A percentile compares a stretch with the other conserved stretches of the same genome.
Conservation (phyloP, 2,888 invertebrate genomes). For the Anoncus sp. region DNA sequence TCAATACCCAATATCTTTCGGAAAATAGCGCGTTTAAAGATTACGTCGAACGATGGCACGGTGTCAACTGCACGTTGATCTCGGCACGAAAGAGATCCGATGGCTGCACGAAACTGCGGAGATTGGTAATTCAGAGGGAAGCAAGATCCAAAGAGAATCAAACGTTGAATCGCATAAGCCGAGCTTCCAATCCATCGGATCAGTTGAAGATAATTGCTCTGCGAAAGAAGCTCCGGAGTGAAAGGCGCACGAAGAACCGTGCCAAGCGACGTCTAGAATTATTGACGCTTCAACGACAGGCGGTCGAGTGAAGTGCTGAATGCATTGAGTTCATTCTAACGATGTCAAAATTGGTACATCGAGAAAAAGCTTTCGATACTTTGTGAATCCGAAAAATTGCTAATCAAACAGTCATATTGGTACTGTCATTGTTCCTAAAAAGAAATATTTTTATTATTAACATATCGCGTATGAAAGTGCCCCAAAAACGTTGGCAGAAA, state of each 20-base stretch:
- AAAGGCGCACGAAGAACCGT: slow-evolving; percentile 36
- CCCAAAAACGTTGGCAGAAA: too few relatives aligned
- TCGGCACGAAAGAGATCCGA: slow-evolving; percentile 43
- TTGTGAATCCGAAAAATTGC: too few relatives aligned
- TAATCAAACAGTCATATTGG: too few relatives aligned
- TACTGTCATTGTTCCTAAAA: too few relatives aligned
- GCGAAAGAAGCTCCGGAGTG: slow-evolving; percentile 3
- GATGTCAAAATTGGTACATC: too few relatives aligned
- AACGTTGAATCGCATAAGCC: slow-evolving; percentile 1
- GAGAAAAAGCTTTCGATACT: too few relatives aligned
- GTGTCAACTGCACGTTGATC: slow-evolving; percentile 38
- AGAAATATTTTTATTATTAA: too few relatives aligned
- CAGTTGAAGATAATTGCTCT: slow-evolving; percentile 2
- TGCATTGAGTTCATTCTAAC: too few relatives aligned
- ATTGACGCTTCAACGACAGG: too few relatives aligned
- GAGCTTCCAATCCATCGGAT: slow-evolving; percentile 20
- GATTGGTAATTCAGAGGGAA: slow-evolving; percentile 8
- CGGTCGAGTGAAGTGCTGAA: too few relatives aligned
- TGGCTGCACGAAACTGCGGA: slow-evolving; percentile 29
- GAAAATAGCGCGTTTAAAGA: slow-evolving; percentile 36
- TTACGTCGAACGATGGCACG: slow-evolving; percentile 33
- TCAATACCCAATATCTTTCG: slow-evolving; percentile 27
- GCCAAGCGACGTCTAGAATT: slow-evolving; percentile 20
- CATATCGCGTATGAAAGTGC: too few relatives aligned
- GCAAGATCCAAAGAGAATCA: slow-evolving; percentile 4